Conservation (phyloP, 2,888 invertebrate species). For the Megamerina dolium region DNA sequence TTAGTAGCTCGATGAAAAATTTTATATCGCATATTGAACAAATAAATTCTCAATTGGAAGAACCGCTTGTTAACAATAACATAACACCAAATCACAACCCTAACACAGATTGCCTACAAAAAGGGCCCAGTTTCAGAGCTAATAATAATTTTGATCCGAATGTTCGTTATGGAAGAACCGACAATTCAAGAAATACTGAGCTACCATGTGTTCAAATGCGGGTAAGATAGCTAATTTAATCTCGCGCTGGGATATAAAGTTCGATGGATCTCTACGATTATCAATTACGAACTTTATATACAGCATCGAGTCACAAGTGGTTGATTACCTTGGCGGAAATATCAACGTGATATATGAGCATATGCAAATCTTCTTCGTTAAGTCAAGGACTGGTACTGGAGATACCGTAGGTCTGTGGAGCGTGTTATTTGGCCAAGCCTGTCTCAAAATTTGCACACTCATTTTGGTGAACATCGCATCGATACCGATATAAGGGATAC, state of each 20-base stretch:
- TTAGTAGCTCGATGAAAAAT: too few species aligned
- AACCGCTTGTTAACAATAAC: too few species aligned
- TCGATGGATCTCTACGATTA: not conserved
- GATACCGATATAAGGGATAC: constrained; percentile 5
- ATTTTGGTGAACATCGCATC: constrained; percentile 3
- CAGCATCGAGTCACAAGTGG: too few species aligned
- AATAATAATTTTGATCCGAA: too few species aligned
- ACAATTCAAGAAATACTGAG: too few species aligned
- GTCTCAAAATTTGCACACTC: constrained; percentile 1
- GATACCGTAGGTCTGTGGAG: constrained; percentile 5
- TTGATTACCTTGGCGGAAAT: constrained; percentile 3
- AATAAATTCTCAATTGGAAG: too few species aligned
- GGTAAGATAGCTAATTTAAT: constrained; percentile 1
- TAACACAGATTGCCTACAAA: too few species aligned
- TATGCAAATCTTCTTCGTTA: constrained; percentile 1
- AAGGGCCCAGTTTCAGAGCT: too few species aligned
- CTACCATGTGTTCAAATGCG: too few species aligned
- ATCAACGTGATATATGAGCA: constrained; percentile 4
- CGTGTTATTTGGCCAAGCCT: constrained; percentile 3
- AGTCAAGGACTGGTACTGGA: constrained; percentile 7
- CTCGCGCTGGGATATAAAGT: constrained; percentile 1
- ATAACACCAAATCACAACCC: too few species aligned
- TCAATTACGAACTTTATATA: constrained; percentile 1
- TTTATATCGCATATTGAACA: too few species aligned
- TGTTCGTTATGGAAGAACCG: too few species aligned